phyloP scores from a whole-genome alignment of 1,140 invertebrate species.

The Dendroctonus ponderosae region DNA sequence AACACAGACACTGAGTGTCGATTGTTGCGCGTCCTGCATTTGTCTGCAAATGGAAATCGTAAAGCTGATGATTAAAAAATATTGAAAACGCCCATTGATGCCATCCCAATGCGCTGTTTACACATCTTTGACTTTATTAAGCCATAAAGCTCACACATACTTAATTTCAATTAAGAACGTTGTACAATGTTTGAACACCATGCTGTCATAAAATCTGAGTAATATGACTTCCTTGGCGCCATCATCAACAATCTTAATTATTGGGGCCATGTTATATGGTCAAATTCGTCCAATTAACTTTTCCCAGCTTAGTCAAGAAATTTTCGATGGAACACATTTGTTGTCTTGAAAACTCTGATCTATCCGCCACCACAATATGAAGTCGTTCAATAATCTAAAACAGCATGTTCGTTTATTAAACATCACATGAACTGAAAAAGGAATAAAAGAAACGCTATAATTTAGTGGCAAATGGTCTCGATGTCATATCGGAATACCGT shows the following conservation, averaged over 20 bases:
- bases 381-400: too few relatives aligned
- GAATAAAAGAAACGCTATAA: too few relatives aligned
- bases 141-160: constrained; percentile 12
- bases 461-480: too few relatives aligned
- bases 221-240: constrained; percentile 20
- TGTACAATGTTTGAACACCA: constrained; percentile 7
- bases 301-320: too few relatives aligned
- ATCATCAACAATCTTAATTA: not conserved
- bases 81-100: constrained; percentile 1
- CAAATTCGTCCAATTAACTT: too few relatives aligned
- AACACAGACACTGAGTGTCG: too few relatives aligned
- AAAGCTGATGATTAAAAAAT: not conserved
- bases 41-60: constrained; percentile 4
- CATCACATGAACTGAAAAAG: too few relatives aligned
- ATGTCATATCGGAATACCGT: not conserved
- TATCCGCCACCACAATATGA: too few relatives aligned
- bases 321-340: too few relatives aligned
- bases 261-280: too few relatives aligned
- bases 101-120: not conserved
- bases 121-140: constrained; percentile 12
- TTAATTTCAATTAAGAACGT: constrained; percentile 15
- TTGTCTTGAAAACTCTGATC: too few relatives aligned
- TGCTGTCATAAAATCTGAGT: constrained; percentile 12
- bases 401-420: too few relatives aligned
- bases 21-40: not conserved